Evolutionary conservation across 2,888 invertebrate species (phyloP), one percentile per base, ranked within the genome.

Genomic region (Herminia tarsipennalis): DNA sequence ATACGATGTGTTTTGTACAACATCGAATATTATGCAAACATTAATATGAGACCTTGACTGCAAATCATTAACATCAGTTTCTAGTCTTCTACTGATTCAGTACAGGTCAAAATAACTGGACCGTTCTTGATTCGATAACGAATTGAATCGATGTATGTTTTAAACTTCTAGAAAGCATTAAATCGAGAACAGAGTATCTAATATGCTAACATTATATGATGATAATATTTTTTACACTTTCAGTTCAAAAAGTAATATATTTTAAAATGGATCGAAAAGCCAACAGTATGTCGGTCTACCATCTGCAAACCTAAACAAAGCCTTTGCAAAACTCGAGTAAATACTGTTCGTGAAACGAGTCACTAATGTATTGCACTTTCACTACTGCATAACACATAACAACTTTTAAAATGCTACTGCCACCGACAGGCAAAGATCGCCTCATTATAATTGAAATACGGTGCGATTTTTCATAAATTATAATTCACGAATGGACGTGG

Each of bases 371-470:
- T 17, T 27, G 33, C 29, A 37, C 52, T 47, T 17, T 56, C 33
- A 36, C 53, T 54, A 43, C 56, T 47, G 35, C 17, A 37, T 29
- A 34, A 69, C 70, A 52, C 62, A 58, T 58, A 63, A 73, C 35
- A 50, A 32, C 33, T 29, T 45, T 46, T 56, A 46, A 58, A 51
- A 59, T 49, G 48, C 49, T 40, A 40, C 48, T 32, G 42, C 10
- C 30, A 39, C 22, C 37, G 36, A 34, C 20, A 37, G 55, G 10
- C n/a, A 21, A 34, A 34, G 17, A 14, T 34, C 38, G n/a, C 27
- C 12, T 34, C 27, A 38, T 41, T 28, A 38, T 2, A 16, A 9
- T 38, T 30, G 25, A 25, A 14, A 24, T n/a, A 13, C 12, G 16
- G 5, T 5, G 16, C n/a, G n/a, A n/a, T n/a, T n/a, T n/a, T n/a